These are phyloP conservation scores for Cydia strobilella DNA, from an alignment of 1,140 invertebrate genomes.

Conservation along the genomic window DNA sequence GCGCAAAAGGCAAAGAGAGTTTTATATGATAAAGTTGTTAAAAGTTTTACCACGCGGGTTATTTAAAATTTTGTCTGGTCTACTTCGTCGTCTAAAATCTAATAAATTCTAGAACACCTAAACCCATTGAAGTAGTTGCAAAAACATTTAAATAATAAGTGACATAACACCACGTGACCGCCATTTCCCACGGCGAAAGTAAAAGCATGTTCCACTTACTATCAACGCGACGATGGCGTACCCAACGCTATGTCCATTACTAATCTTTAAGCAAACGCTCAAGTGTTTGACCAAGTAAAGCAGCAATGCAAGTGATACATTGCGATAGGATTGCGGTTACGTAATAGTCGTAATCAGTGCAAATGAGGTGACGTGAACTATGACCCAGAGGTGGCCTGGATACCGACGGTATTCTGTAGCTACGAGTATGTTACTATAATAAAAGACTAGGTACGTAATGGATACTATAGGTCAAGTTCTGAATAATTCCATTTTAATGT, in stretches of 20 bases:
- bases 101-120: background rate
- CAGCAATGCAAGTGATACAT: background rate
- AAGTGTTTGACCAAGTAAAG: background rate
- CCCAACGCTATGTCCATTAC: background rate
- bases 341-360: constrained; percentile 28
- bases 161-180: constrained; percentile 37
- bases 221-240: background rate
- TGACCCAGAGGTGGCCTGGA: constrained; percentile 25
- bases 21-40: too few species aligned
- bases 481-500: background rate
- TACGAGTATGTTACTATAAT: constrained; percentile 2
- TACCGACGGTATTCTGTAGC: background rate
- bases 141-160: constrained; percentile 38
- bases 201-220: constrained; percentile 39
- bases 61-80: background rate
- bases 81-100: background rate
- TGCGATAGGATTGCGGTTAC: background rate
- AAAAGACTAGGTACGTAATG: constrained; percentile 2
- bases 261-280: background rate
- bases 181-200: constrained; percentile 48
- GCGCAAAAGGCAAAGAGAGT: too few species aligned
- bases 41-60: too few species aligned
- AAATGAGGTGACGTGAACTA: constrained; percentile 36
- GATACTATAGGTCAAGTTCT: background rate
- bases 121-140: background rate